Evolutionary conservation across 2,113 vertebrate genomes (phyloP).

Genomic region (Callipepla squamata): DNA sequence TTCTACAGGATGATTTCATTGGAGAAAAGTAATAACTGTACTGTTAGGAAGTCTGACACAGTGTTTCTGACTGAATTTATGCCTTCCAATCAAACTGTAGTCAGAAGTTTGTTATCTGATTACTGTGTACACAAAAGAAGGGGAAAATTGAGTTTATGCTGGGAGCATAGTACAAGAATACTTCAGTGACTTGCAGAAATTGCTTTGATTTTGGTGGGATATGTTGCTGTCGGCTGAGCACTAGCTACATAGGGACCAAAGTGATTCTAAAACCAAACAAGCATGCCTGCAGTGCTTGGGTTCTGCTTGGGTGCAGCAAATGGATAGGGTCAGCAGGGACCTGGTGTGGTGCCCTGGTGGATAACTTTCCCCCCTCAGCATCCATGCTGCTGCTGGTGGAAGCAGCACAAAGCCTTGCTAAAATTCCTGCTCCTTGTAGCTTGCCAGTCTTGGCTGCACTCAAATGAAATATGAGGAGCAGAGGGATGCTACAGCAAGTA

Average conservation of each 20-base stretch:
- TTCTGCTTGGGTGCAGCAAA: neutral
- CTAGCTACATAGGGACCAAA: neutral
- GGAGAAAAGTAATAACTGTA: neutral
- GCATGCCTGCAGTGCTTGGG: neutral
- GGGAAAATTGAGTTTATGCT: neutral
- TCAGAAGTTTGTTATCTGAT: neutral
- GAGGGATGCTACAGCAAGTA: neutral
- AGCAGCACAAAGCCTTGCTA: neutral
- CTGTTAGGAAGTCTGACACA: neutral
- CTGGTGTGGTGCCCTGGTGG: accelerated
- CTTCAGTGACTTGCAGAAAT: neutral
- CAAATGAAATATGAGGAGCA: neutral
- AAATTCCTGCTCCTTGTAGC: neutral
- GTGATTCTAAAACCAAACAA: neutral
- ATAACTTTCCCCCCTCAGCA: neutral
- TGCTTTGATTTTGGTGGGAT: neutral
- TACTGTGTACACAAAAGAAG: neutral
- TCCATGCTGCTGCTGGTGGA: neutral
- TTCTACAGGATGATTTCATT: neutral
- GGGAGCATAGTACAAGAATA: neutral
- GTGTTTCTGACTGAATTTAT: neutral
- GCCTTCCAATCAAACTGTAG: neutral
- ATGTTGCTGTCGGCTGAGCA: neutral
- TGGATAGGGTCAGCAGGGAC: neutral
- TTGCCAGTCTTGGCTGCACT: neutral